Percentiles rank a stretch among this genome's conserved stretches.
phyloP scores from a whole-genome alignment of 2,888 invertebrate genomes.

The Gymnosoma rotundatum region DNA sequence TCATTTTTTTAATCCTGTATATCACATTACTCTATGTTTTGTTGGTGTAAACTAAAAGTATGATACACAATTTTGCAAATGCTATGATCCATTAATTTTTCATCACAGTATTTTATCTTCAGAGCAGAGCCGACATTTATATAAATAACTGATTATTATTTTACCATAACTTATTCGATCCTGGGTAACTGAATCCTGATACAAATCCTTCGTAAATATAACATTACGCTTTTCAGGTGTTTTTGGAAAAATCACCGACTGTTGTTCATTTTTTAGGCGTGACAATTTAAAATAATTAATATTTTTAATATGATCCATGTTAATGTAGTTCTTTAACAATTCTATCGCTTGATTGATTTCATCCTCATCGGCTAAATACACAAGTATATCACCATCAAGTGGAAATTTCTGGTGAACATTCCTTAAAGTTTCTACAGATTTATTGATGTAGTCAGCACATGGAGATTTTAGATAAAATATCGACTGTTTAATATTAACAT shows the following conservation, averaged over 20 bases:
- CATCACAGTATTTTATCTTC: no score
- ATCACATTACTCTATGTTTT: no score
- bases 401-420: constrained; percentile 94
- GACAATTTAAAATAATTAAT: constrained; percentile 93
- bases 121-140: no score
- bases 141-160: neutral
- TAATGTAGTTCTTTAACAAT: constrained; percentile 84
- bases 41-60: no score
- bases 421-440: constrained; percentile 92
- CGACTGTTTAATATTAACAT: constrained; percentile 92
- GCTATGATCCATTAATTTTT: no score
- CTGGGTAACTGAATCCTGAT: constrained; percentile 98
- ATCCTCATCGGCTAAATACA: constrained; percentile 96
- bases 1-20: no score
- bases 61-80: no score
- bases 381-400: constrained; percentile 92
- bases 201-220: constrained; percentile 97
- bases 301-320: constrained; percentile 83
- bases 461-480: constrained; percentile 92
- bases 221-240: constrained; percentile 91
- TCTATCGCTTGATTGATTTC: constrained; percentile 92
- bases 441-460: constrained; percentile 93
- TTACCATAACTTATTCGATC: constrained; percentile 94
- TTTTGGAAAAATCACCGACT: constrained; percentile 90
- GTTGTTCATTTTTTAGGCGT: constrained; percentile 85